These are phyloP conservation scores for Proctacanthus coquilletti DNA, from an alignment of 1,140 invertebrate species.

Conservation along the genomic window DNA sequence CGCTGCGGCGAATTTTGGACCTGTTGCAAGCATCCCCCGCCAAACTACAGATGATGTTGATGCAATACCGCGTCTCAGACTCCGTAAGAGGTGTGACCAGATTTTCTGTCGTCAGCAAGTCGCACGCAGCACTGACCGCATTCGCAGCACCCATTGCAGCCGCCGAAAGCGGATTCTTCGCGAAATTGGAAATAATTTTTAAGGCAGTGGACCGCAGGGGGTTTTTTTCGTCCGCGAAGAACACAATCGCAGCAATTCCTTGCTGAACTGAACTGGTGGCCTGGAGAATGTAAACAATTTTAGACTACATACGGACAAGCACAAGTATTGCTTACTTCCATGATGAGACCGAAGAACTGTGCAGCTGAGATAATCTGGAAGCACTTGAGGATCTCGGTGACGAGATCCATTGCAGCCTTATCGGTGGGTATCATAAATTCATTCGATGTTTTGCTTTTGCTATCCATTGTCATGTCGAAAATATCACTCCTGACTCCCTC, in stretches of 20 bases:
- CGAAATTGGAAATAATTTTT: slow-evolving; percentile 26
- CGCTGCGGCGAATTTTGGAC: slow-evolving; percentile 23
- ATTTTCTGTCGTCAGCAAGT: slow-evolving; percentile 19
- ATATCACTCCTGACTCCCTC: slow-evolving; percentile 25
- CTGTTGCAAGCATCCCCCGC: slow-evolving; percentile 26
- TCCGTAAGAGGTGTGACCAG: slow-evolving; percentile 15
- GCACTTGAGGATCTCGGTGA: slow-evolving; percentile 24
- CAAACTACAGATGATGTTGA: slow-evolving; percentile 24
- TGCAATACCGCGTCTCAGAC: slow-evolving; percentile 20
- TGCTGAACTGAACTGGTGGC: too few species aligned
- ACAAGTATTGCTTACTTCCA: slow-evolving; percentile 13
- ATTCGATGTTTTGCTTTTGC: slow-evolving; percentile 14
- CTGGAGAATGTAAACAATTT: too few species aligned
- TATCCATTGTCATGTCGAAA: slow-evolving; percentile 23
- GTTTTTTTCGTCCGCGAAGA: slow-evolving; percentile 20
- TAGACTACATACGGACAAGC: not conserved
- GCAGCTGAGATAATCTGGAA: slow-evolving; percentile 18
- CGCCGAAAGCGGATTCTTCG: slow-evolving; percentile 20
- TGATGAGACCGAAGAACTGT: slow-evolving; percentile 15
- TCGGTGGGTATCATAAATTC: slow-evolving; percentile 21
- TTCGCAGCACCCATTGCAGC: slow-evolving; percentile 22
- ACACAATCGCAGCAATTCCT: slow-evolving; percentile 17
- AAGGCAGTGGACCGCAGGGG: slow-evolving; percentile 17
- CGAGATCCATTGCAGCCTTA: slow-evolving; percentile 15
- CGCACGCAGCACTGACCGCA: slow-evolving; percentile 23